Evolutionary conservation across 2,797 vertebrate species (phyloP).

Genomic region (Sitta carolinensis): DNA sequence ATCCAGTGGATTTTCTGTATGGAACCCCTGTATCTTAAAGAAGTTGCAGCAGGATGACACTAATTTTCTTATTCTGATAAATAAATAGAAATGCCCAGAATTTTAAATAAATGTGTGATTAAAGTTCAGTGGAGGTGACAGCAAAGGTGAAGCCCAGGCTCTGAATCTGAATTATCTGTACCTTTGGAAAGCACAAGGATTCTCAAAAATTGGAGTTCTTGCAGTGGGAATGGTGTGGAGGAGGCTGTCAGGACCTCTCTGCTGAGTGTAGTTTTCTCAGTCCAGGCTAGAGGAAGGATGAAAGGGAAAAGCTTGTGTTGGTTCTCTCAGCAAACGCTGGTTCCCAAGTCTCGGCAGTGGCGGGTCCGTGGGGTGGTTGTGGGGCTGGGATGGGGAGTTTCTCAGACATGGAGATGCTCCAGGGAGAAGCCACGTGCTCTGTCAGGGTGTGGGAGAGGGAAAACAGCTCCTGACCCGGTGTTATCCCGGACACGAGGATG

Average conservation of each 20-base stretch:
- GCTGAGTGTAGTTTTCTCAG: rapidly evolving
- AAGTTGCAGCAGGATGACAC: rapidly evolving
- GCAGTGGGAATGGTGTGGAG: neutral
- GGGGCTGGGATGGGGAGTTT: rapidly evolving
- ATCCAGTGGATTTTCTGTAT: rapidly evolving
- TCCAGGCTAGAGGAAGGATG: neutral
- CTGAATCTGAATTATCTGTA: neutral
- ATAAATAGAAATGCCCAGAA: neutral
- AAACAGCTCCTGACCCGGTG: neutral
- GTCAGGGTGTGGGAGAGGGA: neutral
- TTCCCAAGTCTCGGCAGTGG: neutral
- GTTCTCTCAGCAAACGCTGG: rapidly evolving
- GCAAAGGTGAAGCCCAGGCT: neutral
- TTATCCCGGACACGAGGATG: neutral
- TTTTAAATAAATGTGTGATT: neutral
- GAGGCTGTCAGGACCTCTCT: neutral
- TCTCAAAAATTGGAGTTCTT: neutral
- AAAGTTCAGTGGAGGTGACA: neutral
- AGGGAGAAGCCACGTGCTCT: neutral
- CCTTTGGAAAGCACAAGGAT: neutral
- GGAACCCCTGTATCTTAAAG: neutral
- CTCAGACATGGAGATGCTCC: rapidly evolving
- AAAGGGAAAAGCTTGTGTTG: neutral
- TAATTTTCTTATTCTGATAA: neutral
- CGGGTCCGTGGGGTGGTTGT: neutral